Percentiles rank a stretch among this genome's conserved stretches.
These are phyloP conservation scores for Pteromalus puparum DNA, from an alignment of 1,140 invertebrate species.

Conservation along the genomic window DNA sequence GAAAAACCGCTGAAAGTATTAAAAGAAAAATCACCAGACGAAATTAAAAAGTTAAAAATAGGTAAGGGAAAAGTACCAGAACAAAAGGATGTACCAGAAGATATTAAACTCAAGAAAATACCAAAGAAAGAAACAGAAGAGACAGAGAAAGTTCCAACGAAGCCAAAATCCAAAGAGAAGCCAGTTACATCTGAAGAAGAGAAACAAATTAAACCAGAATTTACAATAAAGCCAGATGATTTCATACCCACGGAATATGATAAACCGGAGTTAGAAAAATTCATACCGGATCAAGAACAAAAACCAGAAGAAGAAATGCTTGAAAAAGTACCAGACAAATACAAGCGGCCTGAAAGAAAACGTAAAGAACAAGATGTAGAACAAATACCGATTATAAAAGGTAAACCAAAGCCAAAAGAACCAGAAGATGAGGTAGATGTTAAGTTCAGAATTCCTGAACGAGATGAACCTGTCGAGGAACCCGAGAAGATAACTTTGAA, in stretches of 20 bases:
- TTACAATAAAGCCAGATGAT: conserved; percentile 60
- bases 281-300: conserved; percentile 64
- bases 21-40: conserved; percentile 66
- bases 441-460: conserved; percentile 77
- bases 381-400: conserved; percentile 74
- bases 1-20: conserved; percentile 32
- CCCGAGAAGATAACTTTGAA: conserved; percentile 76
- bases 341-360: conserved; percentile 72
- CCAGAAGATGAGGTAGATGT: conserved; percentile 75
- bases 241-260: conserved; percentile 75
- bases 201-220: conserved; percentile 40
- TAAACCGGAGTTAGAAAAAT: conserved; percentile 70
- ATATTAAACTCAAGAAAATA: conserved; percentile 75
- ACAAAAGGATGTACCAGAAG: conserved; percentile 73
- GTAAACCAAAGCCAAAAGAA: conserved; percentile 75
- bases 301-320: conserved; percentile 59
- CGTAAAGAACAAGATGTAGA: conserved; percentile 76
- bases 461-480: conserved; percentile 75
- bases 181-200: neutral
- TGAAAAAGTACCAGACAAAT: conserved; percentile 68
- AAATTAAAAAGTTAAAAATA: conserved; percentile 67
- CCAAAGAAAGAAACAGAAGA: conserved; percentile 67
- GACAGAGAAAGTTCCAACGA: conserved; percentile 59
- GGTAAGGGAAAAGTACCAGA: conserved; percentile 76
- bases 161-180: conserved; percentile 57